Base-by-base conservation (phyloP, 2,113 vertebrate genomes). In the Mastomys natalensis region DNA sequence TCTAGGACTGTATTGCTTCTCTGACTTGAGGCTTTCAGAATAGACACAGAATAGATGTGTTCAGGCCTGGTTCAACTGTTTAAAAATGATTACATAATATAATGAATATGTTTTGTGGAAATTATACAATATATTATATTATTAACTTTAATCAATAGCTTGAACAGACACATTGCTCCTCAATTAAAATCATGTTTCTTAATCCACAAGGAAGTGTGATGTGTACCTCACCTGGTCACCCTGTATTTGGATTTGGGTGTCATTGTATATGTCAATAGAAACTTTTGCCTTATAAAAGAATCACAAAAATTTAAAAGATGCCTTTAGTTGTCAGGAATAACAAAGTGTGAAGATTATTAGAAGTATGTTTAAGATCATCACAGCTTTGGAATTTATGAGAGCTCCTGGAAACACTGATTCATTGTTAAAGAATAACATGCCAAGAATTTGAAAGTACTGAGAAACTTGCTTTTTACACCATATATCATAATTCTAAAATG, bases 291-390 rank as follows among this genome's bases (percentile, higher is more conserved):
- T 97, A 98, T 98, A 97, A 98, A 98, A 94, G 87, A 95, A 97
- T 98, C 98, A 98, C 97, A 96, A 98, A 95, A 96, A 96, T 98
- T 64, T 97, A 98, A 98, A 99, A 77, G 98, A 99, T 99, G 98
- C 98, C 98, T 99, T 99, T 98, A 98, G 97, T 66, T 68, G 29
- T 98, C 45, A 95, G 98, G 64, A 97, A 96, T 96, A 60, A 58
- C 51, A 58, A n/a, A 24, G 51, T 55, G 16, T 55, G 34, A 81
- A 81, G 5, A 58, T n/a, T 81, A 58, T 55, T 58, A n/a, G 53
- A 58, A 72, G 37, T 72, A n/a, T 58, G 78, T 58, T 81, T 81
- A 81, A 77, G 24, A 60, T 82, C 80, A 82, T 40, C 37, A 58
- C 53, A 58, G 16, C 37, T 82, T 82, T 82, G 37, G 53, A 82